Base-by-base conservation (phyloP, 2,113 vertebrate species). In the Arenaria interpres region DNA sequence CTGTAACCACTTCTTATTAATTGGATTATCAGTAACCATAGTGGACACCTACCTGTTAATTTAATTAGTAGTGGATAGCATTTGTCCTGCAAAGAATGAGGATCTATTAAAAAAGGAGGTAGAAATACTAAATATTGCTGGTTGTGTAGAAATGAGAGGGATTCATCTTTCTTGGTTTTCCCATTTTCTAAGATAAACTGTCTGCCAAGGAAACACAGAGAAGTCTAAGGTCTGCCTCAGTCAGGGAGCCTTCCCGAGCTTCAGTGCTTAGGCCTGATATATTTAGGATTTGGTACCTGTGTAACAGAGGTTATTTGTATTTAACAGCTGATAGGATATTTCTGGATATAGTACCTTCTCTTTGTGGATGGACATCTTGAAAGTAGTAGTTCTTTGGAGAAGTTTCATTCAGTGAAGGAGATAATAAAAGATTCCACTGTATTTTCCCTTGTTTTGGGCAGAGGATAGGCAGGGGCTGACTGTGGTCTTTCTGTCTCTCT, bases 401-500 rank as follows among this genome's bases (percentile, higher is more conserved):
- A 56, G 37, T 71, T 84, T 71, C 4, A 20, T 83, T 84, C 53
- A 72, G 39, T 71, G 59, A 71, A 77, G 33, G 50, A 80, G 10
- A 25, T 33, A 28, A 53, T 37, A 50, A 68, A 77, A 66, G 50
- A 68, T 72, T 41, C 20, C 56, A 22, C 0, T 48, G 33, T 32
- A 3, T 51, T 96, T 91, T 90, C 53, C 28, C 56, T 82, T 88
- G 79, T 51, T 85, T 84, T 86, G 59, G 64, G 43, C 83, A 84
- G 53, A 85, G 60, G 35, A n/a, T 81, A 73, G 77, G 77, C 92
- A 86, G 60, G 27, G 32, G 25, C 32, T 96, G 78, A 95, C 30
- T 66, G 71, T 94, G 78, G 50, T 81, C 28, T 86, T 66, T 95
- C 54, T 82, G 32, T 86, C 57, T 94, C 51, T 63, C 68, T 93